Base-by-base conservation (phyloP, 2,797 vertebrate species). In the Carduelis carduelis region DNA sequence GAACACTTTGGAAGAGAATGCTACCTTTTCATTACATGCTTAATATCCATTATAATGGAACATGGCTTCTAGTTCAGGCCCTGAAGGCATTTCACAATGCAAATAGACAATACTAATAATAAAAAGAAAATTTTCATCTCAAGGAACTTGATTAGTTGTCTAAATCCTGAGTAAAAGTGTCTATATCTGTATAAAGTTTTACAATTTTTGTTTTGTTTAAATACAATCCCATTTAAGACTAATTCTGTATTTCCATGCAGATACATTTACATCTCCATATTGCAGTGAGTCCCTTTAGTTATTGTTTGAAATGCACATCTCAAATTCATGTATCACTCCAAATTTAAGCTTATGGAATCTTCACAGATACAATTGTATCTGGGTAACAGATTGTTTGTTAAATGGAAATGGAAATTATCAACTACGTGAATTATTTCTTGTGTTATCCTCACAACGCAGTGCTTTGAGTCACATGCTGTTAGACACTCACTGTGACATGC, bases 361-460 rank as follows among this genome's bases (percentile, higher is more conserved):
- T 85, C 77, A 59, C 66, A 56, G 52, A n/a, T 89, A 30, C 61
- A 91, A 66, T 28, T 86, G 34, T 59, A 44, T 55, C 50, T 83
- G 76, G 24, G 39, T 83, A 95, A 86, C 74, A 87, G 90, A 90
- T 56, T 94, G 63, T 86, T 96, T 95, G 65, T 63, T 93, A 88
- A 93, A 90, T 81, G 39, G 44, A 92, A 93, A 92, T 76, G 52
- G 43, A 88, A 87, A 90, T 77, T 2, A 94, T 83, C 68, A 56
- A 55, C 59, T 70, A 49, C 0, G 0, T 74, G 43, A 66, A 46
- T 90, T 93, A 90, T 70, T 83, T 84, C 83, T 83, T 76, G 43
- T 24, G 53, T 44, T 93, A 59, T 52, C 56, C 76, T 82, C 49
- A 2, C 70, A 82, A n/a, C 4, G 0, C 41, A 52, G 32, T 3